Evolutionary conservation across 1,140 invertebrate genomes (phyloP), one percentile per base, ranked within the genome.

Genomic region (Anastatus disparis): DNA sequence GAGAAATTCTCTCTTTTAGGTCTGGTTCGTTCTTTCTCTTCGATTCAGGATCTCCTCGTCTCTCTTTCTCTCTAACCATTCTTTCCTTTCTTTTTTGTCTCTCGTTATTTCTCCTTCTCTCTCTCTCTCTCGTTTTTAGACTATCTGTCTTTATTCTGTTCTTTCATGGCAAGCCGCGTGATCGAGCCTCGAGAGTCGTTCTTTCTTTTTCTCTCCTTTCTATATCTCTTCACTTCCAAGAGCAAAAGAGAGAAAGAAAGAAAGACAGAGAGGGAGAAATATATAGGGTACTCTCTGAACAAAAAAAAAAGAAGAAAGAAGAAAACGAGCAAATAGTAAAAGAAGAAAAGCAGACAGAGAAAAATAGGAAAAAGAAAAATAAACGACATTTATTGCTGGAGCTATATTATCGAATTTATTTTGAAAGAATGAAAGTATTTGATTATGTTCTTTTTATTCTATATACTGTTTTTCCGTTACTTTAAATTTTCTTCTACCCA

Each of bases 81-180:
- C 62, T 53, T 42, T 29, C 22, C 53, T 70, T 44, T 52, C 0
- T 17, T 50, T 20, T 38, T 9, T 38, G 42, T 29, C 13, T 29
- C 35, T 48, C 70, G 17, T 50, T 4, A 4, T 35, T 10, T 35
- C 73, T 77, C 71, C 64, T 64, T 56, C n/a, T 76, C 44, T 27
- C 22, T 26, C 62, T 46, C 29, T 1, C 48, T 64, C 40, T 53
- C 20, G 52, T 48, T 56, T 17, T 56, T 17, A 15, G 3, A 44
- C 62, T 40, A 29, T 53, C 62, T 29, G 20, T 50, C 69, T 44
- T 52, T 1, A 27, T 63, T 20, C 40, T 9, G 29, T 48, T 29
- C 13, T 24, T 31, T 55, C 70, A 69, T 48, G n/a, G 56, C 68
- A 62, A 40, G 15, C 55, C 55, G 55, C 55, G 31, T 58, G 55